phyloP scores from a whole-genome alignment of 2,113 vertebrate genomes.

The Perca fluviatilis region DNA sequence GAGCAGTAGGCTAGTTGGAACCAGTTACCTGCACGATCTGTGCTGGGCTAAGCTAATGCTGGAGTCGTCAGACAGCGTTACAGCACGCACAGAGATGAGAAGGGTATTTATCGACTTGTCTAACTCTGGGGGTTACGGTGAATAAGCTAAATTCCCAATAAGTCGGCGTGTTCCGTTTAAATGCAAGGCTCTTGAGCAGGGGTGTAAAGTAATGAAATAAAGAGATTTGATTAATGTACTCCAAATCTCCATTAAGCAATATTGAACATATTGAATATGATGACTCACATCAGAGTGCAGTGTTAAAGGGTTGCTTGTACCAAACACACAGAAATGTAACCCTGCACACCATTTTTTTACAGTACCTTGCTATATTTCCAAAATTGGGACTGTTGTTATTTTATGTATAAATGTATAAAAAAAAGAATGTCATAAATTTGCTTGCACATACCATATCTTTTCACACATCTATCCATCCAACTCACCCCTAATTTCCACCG shows the following conservation, averaged over 20 bases:
- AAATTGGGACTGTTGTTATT: background rate
- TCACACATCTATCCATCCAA: background rate
- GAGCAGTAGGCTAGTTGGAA: no score
- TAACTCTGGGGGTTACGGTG: no score
- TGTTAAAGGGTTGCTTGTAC: background rate
- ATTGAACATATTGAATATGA: background rate
- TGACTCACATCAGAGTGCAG: background rate
- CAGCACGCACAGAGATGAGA: no score
- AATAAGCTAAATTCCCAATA: no score
- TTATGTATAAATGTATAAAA: no score
- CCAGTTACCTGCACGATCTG: no score
- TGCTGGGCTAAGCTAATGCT: no score
- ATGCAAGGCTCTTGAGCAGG: background rate
- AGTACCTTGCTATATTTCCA: background rate
- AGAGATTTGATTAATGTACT: background rate
- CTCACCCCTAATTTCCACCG: background rate
- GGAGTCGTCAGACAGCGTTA: no score
- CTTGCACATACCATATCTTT: background rate
- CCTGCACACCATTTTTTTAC: background rate
- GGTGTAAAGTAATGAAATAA: slow-evolving; percentile 13
- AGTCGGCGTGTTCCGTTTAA: no score
- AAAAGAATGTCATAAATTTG: background rate
- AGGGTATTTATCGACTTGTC: no score
- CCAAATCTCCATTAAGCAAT: background rate
- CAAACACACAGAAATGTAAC: background rate